These are phyloP conservation scores for Procavia capensis DNA, from an alignment of 2,113 vertebrate species.

Conservation along the genomic window DNA sequence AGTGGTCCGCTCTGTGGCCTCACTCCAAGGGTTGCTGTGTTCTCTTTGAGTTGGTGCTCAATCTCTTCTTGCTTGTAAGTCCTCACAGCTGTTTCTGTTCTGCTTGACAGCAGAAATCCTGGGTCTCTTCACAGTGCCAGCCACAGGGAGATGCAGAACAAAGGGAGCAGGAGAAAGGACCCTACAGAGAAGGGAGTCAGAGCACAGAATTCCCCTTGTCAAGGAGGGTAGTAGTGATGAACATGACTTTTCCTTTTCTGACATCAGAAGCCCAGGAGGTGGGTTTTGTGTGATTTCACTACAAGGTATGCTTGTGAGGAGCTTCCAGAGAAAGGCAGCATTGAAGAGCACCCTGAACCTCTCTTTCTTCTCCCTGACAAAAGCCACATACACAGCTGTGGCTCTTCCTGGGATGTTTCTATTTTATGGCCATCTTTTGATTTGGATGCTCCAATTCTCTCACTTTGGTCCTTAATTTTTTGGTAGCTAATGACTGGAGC, in stretches of 20 bases:
- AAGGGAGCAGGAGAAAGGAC: accelerated
- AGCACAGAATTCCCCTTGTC: not conserved
- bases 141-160: not conserved
- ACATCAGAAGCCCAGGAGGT: not conserved
- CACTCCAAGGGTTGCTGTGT: not conserved
- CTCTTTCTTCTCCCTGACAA: not conserved
- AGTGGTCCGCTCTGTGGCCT: not conserved
- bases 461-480: not conserved
- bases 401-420: not conserved
- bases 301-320: not conserved
- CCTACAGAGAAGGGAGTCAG: not conserved
- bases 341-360: accelerated
- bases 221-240: not conserved
- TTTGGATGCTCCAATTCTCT: not conserved
- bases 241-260: not conserved
- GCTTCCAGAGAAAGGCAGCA: not conserved
- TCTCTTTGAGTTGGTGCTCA: not conserved
- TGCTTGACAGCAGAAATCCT: not conserved
- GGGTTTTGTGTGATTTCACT: not conserved
- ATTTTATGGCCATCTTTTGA: not conserved
- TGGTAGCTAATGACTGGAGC: not conserved
- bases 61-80: not conserved
- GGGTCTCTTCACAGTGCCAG: not conserved
- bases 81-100: not conserved
- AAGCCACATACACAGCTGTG: accelerated